Evolutionary conservation across 1,140 invertebrate genomes (phyloP).

Genomic region (Conopomorpha cramerella): DNA sequence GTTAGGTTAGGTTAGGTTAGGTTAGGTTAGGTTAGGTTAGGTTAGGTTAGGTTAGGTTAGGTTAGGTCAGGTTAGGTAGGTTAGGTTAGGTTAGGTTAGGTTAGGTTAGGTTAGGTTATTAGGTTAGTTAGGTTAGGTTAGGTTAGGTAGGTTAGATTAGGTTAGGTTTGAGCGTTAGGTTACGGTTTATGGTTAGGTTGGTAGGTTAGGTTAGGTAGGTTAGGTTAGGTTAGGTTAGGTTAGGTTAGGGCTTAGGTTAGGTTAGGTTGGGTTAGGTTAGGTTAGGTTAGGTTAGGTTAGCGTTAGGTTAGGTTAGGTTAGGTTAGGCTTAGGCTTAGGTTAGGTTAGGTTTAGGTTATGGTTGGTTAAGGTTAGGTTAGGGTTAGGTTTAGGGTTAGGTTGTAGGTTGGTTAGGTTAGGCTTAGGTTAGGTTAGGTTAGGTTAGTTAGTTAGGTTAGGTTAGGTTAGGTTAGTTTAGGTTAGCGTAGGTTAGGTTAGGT

Average conservation of each 20-base stretch:
- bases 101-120: conserved; percentile 6
- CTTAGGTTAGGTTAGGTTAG: conserved; percentile 3
- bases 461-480: too few species aligned
- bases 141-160: conserved; percentile 6
- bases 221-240: conserved; percentile 5
- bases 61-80: too few species aligned
- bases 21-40: conserved; percentile 7
- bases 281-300: conserved; percentile 7
- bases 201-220: too few species aligned
- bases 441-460: conserved; percentile 5
- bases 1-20: conserved; percentile 9
- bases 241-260: conserved; percentile 5
- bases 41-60: conserved; percentile 7
- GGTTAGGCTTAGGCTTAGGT: conserved; percentile 5
- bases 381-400: too few species aligned
- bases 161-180: conserved; percentile 6
- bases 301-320: conserved; percentile 5
- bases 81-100: conserved; percentile 7
- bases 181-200: conserved; percentile 6
- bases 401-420: too few species aligned
- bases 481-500: too few species aligned
- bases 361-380: conserved; percentile 5
- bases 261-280: conserved; percentile 5
- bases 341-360: conserved; percentile 6
- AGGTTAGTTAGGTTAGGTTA: conserved; percentile 2